Base-by-base conservation (phyloP, 2,888 invertebrate species). In the Neoitamus cyanurus region DNA sequence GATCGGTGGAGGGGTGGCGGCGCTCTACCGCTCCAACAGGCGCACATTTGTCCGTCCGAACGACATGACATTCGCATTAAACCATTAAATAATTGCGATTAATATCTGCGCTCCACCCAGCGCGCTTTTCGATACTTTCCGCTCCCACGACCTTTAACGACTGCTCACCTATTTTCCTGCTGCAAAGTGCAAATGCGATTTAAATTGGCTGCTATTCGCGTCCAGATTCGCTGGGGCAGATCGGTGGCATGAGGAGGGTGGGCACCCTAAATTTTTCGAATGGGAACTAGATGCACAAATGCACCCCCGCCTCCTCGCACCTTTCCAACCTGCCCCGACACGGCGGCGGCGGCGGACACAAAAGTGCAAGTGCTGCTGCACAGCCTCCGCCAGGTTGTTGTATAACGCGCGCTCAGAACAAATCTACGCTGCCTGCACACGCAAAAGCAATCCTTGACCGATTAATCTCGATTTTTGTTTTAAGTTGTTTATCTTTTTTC, bases 201-300 rank as follows among this genome's bases (percentile, higher is more conserved):
- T 77, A 37, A 77, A 77, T 77, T 77, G 77, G 46, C 77, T 15
- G 34, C 78, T n/a, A 28, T 6, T 7, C 58, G 58, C 58, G 34
- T 31, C 46, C 15, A 20, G 25, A 11, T 20, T 48, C 15, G n/a
- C 9, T 25, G 58, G 58, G 15, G 58, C 58, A 58, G 58, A 20
- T 20, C 42, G 25, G 25, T 28, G n/a, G 31, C 11, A 28, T 9
- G 73, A 13, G 30, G 85, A n/a, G 68, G 68, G 84, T 84, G 75
- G 82, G 84, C 86, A 86, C 86, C 87, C 86, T 84, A 87, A 86
- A 86, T 86, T 86, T 86, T 86, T 86, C 85, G 83, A 80, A 84
- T 85, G 85, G 84, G 83, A 85, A 85, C 85, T 86, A 84, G 75
- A 85, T 86, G 85, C 86, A 84, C 46, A 46, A 28, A 1, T 9